Evolutionary conservation across 2,797 vertebrate genomes (phyloP), one percentile per base, ranked within the genome.

Genomic region (Okamejei kenojei): DNA sequence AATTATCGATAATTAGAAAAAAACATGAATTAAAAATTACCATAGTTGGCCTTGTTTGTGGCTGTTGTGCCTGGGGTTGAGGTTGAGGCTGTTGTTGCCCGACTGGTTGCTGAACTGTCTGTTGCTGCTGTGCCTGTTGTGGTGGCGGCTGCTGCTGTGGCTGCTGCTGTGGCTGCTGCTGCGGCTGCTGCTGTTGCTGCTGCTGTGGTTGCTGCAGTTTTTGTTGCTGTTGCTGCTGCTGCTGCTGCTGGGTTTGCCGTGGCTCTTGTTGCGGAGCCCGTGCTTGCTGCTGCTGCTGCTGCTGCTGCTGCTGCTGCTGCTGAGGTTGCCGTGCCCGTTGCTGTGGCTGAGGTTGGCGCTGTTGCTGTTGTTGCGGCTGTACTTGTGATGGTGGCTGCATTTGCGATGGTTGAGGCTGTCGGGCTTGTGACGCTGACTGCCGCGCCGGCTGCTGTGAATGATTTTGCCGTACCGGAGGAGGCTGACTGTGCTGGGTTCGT

Each of bases 21-120:
- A n/a, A 94, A 74, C 21, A 38, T 71, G 32, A 91, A 38, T 74
- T 91, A 74, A 91, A 54, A 54, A 45, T 92, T 92, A 92, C 90
- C 90, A 58, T 74, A 38, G 38, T n/a, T 0, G 90, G 90, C 13
- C 96, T 96, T 94, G 99, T 98, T 98, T 94, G 98, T 96, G 94
- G 94, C 77, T 92, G 97, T 97, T 94, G 97, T 96, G 97, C 96
- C 88, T 97, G 96, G 7, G 97, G 94, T 93, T 96, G 96, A 0
- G 95, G 96, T 1, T 93, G 96, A 95, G 90, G 94, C 95, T 95
- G 98, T 98, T 29, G 96, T 94, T 94, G 97, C 76, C 95, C 96
- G 2, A 96, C 94, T 94, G 96, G 95, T 1, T 95, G 15, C 0
- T 93, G 93, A 95, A 94, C 94, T n/a, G 95, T 81, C 78, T 95